A percentile compares a stretch with the other conserved stretches of the same genome.
Conservation (phyloP, 2,888 invertebrate species). For the Corythucha ciliata region DNA sequence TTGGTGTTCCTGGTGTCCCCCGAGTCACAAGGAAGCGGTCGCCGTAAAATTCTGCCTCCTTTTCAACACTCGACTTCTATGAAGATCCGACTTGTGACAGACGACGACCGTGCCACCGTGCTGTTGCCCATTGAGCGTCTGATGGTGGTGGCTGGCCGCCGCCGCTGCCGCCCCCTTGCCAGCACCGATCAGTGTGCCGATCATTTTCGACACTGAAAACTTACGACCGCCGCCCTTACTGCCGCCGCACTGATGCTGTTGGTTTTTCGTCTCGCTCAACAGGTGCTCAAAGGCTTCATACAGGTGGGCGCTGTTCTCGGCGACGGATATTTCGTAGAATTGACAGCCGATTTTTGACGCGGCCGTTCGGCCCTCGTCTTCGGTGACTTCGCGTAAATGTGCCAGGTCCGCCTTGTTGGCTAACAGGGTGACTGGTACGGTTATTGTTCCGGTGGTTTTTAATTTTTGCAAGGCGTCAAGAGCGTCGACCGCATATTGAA, state of each 20-base stretch:
- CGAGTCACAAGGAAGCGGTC: conserved; percentile 57
- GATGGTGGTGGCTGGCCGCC: conserved; percentile 18
- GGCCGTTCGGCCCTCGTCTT: conserved; percentile 58
- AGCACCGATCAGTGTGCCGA: conserved; percentile 56
- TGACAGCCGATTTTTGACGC: conserved; percentile 59
- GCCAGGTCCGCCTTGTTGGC: conserved; percentile 74
- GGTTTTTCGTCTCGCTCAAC: conserved; percentile 54
- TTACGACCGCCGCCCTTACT: conserved; percentile 46
- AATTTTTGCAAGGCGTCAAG: conserved; percentile 51
- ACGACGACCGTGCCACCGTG: conserved; percentile 52
- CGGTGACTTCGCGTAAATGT: conserved; percentile 62
- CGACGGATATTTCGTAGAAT: conserved; percentile 73
- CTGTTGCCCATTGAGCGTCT: no score
- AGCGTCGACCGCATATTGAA: conserved; percentile 57
- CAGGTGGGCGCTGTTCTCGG: conserved; percentile 64
- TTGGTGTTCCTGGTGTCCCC: no score
- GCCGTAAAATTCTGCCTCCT: conserved; percentile 51
- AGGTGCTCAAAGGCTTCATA: conserved; percentile 63
- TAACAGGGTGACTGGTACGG: conserved; percentile 54
- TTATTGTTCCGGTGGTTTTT: conserved; percentile 44
- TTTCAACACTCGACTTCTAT: conserved; percentile 49
- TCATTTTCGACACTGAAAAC: conserved; percentile 71
- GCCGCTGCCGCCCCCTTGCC: no score
- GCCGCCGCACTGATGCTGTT: no score
- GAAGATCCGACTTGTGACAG: conserved; percentile 51